Percentiles rank a stretch among this genome's conserved stretches.
phyloP scores from a whole-genome alignment of 2,113 vertebrate genomes.

The Harpagus bidentatus region DNA sequence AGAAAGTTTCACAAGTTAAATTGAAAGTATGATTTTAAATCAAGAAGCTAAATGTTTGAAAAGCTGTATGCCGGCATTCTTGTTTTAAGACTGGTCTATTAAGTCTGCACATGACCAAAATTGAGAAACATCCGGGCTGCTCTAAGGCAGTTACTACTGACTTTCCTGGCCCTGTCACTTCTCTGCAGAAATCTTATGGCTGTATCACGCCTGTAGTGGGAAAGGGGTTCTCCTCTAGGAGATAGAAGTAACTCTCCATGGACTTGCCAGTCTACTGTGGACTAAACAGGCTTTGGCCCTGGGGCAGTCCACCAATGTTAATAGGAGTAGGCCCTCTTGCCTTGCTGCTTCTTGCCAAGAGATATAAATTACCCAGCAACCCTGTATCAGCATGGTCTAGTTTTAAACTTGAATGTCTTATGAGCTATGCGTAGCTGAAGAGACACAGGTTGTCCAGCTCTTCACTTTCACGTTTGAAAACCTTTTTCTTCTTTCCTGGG shows the following conservation, averaged over 20 bases:
- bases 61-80: not conserved
- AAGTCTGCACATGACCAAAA: not conserved
- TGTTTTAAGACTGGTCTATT: not conserved
- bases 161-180: not conserved
- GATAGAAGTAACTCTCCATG: not conserved
- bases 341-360: not conserved
- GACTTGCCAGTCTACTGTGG: not conserved
- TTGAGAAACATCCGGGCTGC: not conserved
- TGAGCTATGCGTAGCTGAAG: not conserved
- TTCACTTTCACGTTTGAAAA: not conserved
- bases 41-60: not conserved
- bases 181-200: not conserved
- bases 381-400: not conserved
- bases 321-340: not conserved
- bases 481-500: not conserved
- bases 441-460: not conserved
- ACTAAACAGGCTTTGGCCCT: not conserved
- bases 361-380: not conserved
- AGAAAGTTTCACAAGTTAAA: not conserved
- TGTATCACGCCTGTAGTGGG: fast-evolving
- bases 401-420: not conserved
- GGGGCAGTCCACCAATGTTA: fast-evolving
- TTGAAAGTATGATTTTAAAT: not conserved
- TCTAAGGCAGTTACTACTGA: fast-evolving
- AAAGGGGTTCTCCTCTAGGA: not conserved